Evolutionary conservation across 2,797 vertebrate species (phyloP).

Genomic region (Clarias laeviceps): DNA sequence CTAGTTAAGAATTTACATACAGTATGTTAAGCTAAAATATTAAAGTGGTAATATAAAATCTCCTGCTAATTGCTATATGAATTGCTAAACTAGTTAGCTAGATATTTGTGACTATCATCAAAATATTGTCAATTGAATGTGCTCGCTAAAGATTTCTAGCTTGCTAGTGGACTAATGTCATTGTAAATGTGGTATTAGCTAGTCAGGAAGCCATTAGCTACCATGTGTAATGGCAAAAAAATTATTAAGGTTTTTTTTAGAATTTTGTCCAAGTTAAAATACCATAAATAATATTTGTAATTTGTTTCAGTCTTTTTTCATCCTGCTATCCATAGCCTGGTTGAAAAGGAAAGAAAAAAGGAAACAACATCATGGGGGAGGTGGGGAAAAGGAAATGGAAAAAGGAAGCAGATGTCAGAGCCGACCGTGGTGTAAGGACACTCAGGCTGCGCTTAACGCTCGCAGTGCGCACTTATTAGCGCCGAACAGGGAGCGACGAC

Average conservation of each 20-base stretch:
- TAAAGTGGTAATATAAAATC: background rate
- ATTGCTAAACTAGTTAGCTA: background rate
- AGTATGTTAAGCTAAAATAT: background rate
- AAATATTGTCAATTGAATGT: no score
- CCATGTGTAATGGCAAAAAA: background rate
- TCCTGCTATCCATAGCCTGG: background rate
- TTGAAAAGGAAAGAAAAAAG: slow-evolving; percentile 9
- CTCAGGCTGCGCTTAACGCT: slow-evolving; percentile 90
- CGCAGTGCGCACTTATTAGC: slow-evolving; percentile 98
- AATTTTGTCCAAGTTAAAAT: no score
- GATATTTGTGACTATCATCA: background rate
- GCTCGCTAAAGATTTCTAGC: background rate
- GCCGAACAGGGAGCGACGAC: slow-evolving; percentile 94
- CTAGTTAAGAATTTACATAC: background rate
- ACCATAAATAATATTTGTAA: background rate
- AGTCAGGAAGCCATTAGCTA: background rate
- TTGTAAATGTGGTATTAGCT: background rate
- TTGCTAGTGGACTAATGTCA: no score
- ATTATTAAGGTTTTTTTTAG: no score
- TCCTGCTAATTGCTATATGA: background rate
- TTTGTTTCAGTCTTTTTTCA: no score
- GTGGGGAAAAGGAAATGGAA: slow-evolving; percentile 58
- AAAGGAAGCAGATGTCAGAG: slow-evolving; percentile 85
- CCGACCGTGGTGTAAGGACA: slow-evolving; percentile 91
- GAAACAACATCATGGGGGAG: background rate